phyloP scores from a whole-genome alignment of 2,888 invertebrate genomes.

The Dolichomitus sp. region DNA sequence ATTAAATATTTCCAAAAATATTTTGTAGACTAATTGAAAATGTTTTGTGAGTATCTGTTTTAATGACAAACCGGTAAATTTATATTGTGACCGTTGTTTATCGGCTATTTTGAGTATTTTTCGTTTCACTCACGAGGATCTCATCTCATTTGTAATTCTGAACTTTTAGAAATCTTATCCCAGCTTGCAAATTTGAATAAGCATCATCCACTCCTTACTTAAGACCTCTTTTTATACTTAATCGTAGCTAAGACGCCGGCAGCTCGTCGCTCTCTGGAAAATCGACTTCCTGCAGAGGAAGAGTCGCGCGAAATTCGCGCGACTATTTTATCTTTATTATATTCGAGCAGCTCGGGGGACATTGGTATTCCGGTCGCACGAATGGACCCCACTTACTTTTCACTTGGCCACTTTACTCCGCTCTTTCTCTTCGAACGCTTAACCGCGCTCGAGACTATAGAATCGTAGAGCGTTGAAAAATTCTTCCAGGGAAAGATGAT shows the following conservation, averaged over 20 bases:
- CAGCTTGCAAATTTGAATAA: conserved; percentile 1
- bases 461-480: conserved; percentile 26
- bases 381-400: conserved; percentile 70
- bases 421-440: conserved; percentile 50
- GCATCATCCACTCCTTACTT: not conserved
- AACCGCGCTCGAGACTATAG: conserved; percentile 40
- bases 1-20: too few relatives aligned
- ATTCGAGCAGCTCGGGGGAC: conserved; percentile 34
- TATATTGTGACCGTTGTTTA: not conserved
- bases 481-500: not conserved
- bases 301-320: conserved; percentile 1
- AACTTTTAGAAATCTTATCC: not conserved
- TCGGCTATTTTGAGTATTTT: not conserved
- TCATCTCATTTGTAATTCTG: not conserved
- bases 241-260: not conserved
- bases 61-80: not conserved
- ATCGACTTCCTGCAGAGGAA: not conserved
- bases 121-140: not conserved
- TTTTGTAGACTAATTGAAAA: not conserved
- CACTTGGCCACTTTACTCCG: conserved; percentile 67
- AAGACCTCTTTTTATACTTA: not conserved
- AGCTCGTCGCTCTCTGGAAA: not conserved
- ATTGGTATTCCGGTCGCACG: conserved; percentile 70
- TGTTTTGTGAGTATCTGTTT: not conserved
- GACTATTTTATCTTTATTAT: conserved; percentile 53